Conservation (phyloP, 2,888 invertebrate genomes). For the Tridacna crocea region DNA sequence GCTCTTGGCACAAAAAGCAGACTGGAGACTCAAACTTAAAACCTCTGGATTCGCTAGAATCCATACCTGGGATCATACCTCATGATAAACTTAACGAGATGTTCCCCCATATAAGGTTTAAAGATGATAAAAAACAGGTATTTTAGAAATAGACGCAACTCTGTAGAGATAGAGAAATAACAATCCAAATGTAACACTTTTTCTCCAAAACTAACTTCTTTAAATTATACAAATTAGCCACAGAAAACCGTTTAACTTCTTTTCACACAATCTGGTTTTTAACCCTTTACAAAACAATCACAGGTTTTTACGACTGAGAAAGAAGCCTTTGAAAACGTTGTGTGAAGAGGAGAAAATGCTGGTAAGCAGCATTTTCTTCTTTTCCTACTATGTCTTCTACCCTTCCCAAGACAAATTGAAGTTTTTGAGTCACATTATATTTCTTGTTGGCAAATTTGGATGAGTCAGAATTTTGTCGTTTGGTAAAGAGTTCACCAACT, state of each 20-base stretch:
- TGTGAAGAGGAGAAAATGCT: no score
- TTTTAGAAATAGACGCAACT: not conserved
- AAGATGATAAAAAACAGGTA: constrained; percentile 37
- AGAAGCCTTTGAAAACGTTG: no score
- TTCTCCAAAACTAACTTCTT: not conserved
- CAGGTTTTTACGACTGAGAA: no score
- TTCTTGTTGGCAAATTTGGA: no score
- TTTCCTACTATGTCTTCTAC: no score
- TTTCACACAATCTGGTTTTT: no score
- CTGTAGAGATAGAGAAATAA: not conserved
- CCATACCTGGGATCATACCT: constrained; percentile 43
- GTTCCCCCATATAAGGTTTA: constrained; percentile 32
- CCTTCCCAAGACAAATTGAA: no score
- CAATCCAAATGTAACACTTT: not conserved
- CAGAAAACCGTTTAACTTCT: not conserved
- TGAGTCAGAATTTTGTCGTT: no score
- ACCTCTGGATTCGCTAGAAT: not conserved
- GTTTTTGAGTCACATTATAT: no score
- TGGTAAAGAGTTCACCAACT: no score
- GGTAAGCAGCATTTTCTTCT: no score
- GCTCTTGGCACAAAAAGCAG: not conserved
- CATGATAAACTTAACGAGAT: constrained; percentile 46
- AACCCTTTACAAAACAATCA: no score
- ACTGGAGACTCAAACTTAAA: constrained; percentile 12
- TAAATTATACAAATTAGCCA: not conserved